Evolutionary conservation across 1,140 invertebrate species (phyloP).

Genomic region (Meloidogyne hapla): DNA sequence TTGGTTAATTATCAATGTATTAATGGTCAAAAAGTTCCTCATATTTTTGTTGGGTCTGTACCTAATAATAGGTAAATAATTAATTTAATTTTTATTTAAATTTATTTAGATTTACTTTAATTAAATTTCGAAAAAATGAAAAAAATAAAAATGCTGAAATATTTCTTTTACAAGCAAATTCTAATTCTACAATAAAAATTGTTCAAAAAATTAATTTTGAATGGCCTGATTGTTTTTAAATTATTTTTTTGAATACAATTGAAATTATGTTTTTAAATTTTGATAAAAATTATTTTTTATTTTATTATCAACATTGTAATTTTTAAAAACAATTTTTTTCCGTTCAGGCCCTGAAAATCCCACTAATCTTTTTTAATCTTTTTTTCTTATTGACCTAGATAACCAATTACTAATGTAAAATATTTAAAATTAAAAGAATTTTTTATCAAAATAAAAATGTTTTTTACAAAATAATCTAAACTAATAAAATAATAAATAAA

Average conservation of each 20-base stretch:
- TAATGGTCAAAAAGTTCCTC: neutral
- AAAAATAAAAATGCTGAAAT: neutral
- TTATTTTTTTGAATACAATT: neutral
- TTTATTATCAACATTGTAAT: too few relatives aligned
- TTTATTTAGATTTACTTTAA: neutral
- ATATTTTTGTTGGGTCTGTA: constrained; percentile 1
- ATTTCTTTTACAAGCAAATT: constrained; percentile 3
- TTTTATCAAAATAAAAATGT: too few relatives aligned
- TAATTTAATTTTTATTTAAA: neutral
- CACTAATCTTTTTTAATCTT: too few relatives aligned
- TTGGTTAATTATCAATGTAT: neutral
- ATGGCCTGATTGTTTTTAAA: neutral
- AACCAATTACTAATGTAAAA: too few relatives aligned
- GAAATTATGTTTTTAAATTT: too few relatives aligned
- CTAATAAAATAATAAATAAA: too few relatives aligned
- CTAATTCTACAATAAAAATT: neutral
- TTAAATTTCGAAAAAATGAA: neutral
- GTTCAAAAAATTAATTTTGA: neutral
- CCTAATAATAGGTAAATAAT: neutral
- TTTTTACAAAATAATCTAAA: too few relatives aligned
- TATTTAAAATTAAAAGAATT: too few relatives aligned
- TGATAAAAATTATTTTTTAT: too few relatives aligned
- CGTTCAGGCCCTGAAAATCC: too few relatives aligned
- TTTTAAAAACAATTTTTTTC: too few relatives aligned
- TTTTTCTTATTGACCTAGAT: too few relatives aligned